A percentile compares a stretch with the other conserved stretches of the same genome.
These are phyloP conservation scores for Geodia barretti DNA, from an alignment of 37 sponge, comb jelly and placozoan genomes.

Conservation along the genomic window DNA sequence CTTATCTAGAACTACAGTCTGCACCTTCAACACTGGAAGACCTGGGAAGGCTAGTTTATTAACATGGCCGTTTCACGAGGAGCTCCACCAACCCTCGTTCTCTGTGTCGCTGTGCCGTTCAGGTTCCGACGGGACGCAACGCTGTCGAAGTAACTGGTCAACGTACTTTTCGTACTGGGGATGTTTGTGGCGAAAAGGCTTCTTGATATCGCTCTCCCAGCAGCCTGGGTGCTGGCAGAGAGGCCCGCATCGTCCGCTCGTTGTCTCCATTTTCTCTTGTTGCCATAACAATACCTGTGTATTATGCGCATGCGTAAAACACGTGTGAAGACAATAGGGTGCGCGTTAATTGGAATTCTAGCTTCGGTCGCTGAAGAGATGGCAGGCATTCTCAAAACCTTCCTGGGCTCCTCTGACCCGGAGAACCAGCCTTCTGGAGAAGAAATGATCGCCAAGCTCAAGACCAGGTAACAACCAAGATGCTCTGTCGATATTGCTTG, in stretches of 20 bases:
- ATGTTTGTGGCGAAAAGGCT: background rate
- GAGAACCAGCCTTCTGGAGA: slow-evolving; percentile 62
- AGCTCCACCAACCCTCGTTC: slow-evolving; percentile 1
- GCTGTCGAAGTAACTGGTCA: background rate
- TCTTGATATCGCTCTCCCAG: slow-evolving; percentile 11
- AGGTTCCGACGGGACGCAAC: no score
- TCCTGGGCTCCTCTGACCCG: slow-evolving; percentile 15
- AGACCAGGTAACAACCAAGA: slow-evolving; percentile 58
- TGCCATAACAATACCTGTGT: slow-evolving; percentile 5
- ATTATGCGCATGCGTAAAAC: slow-evolving; percentile 6
- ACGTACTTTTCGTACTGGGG: background rate
- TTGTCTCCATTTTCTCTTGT: background rate
- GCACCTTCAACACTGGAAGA: slow-evolving; percentile 28
- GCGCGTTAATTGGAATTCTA: background rate
- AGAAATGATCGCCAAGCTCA: slow-evolving; percentile 60
- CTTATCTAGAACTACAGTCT: background rate
- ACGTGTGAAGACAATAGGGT: background rate
- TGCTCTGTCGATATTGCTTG: no score
- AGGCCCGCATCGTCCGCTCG: slow-evolving; percentile 27
- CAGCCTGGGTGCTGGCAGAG: slow-evolving; percentile 69
- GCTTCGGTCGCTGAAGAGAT: slow-evolving; percentile 35
- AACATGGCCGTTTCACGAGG: no score
- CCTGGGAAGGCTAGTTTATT: no score
- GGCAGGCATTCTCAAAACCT: slow-evolving; percentile 53
- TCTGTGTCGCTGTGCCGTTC: background rate